Evolutionary conservation across 2,888 invertebrate species (phyloP).

Genomic region (Callimorpha dominula): DNA sequence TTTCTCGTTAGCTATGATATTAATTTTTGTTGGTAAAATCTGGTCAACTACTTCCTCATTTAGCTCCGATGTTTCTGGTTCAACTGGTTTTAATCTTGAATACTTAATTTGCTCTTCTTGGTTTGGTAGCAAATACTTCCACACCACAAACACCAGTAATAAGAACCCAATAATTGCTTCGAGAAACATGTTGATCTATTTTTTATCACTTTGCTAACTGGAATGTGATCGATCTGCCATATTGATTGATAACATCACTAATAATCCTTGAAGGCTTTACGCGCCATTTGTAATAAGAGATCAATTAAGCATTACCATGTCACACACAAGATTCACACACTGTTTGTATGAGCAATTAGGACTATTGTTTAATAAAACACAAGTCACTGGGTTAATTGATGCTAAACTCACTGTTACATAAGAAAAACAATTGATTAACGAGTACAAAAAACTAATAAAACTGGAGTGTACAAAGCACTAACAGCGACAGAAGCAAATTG

Average conservation of each 20-base stretch:
- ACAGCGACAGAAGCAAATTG: constrained; percentile 65
- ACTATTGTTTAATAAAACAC: constrained; percentile 26
- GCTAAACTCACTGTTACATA: constrained; percentile 38
- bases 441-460: constrained; percentile 41
- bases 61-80: constrained; percentile 16
- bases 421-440: constrained; percentile 24
- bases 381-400: constrained; percentile 38
- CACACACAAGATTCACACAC: constrained; percentile 60
- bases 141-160: constrained; percentile 70
- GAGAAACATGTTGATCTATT: constrained; percentile 71
- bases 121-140: constrained; percentile 69
- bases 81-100: constrained; percentile 30
- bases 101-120: constrained; percentile 44
- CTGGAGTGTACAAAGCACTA: constrained; percentile 55
- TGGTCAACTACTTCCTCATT: constrained; percentile 15
- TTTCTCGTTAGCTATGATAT: constrained; percentile 16
- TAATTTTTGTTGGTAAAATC: constrained; percentile 10
- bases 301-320: constrained; percentile 63
- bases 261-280: constrained; percentile 63
- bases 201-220: constrained; percentile 75
- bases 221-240: constrained; percentile 60
- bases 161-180: constrained; percentile 76
- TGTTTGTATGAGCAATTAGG: constrained; percentile 38
- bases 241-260: constrained; percentile 51
- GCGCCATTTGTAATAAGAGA: constrained; percentile 68